Percentiles rank a stretch among this genome's conserved stretches.
Conservation (phyloP, 2,797 vertebrate genomes). For the Poecilia wingei region DNA sequence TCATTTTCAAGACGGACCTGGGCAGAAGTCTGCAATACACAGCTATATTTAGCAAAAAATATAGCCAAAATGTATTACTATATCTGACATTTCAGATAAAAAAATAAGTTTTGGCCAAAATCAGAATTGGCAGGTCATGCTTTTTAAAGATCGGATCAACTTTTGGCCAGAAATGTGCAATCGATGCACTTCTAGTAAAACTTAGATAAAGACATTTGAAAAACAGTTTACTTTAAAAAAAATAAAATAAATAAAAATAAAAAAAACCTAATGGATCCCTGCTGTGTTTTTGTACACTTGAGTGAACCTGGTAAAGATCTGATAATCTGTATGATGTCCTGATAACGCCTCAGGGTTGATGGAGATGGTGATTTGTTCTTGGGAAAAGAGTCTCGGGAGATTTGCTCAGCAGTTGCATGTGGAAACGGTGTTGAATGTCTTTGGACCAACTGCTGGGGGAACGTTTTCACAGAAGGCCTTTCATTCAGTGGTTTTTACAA, state of each 20-base stretch:
- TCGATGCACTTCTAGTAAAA: not conserved
- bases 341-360: not conserved
- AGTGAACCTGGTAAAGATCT: not conserved
- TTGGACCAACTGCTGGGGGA: not conserved
- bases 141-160: too few species aligned
- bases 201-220: not conserved
- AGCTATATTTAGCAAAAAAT: too few species aligned
- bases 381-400: not conserved
- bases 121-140: too few species aligned
- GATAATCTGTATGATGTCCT: not conserved
- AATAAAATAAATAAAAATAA: too few species aligned
- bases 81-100: too few species aligned
- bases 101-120: too few species aligned
- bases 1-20: too few species aligned
- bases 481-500: slow-evolving; percentile 45
- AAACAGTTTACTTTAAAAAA: not conserved
- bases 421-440: slow-evolving; percentile 7
- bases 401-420: slow-evolving; percentile 17
- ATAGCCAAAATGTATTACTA: too few species aligned
- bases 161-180: too few species aligned
- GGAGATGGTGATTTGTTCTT: not conserved
- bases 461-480: slow-evolving; percentile 49
- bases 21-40: too few species aligned
- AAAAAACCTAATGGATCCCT: not conserved
- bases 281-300: not conserved